Evolutionary conservation across 2,797 vertebrate genomes (phyloP).

Genomic region (Sphenopsis melanotis): DNA sequence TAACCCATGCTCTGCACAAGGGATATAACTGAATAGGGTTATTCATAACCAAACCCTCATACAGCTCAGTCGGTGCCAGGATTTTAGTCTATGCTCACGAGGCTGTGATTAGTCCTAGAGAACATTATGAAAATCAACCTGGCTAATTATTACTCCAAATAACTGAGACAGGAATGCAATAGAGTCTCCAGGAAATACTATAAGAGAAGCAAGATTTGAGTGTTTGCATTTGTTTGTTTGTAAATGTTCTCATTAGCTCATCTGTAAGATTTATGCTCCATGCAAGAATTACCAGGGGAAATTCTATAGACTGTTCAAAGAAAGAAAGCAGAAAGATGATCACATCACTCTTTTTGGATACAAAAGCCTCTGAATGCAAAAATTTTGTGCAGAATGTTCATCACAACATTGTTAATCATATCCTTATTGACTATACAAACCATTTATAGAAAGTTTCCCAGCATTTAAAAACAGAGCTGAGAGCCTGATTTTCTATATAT

Average conservation of each 20-base stretch:
- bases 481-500: background rate
- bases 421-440: conserved; percentile 8
- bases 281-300: background rate
- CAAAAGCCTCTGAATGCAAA: background rate
- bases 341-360: background rate
- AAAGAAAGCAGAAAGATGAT: background rate
- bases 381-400: conserved; percentile 20
- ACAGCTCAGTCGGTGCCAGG: background rate
- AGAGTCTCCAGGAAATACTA: background rate
- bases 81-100: conserved; percentile 7
- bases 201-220: background rate
- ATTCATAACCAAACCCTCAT: conserved; percentile 31
- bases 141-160: conserved; percentile 43
- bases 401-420: conserved; percentile 14
- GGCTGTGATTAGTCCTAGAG: conserved; percentile 4
- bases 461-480: conserved; percentile 10
- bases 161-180: background rate
- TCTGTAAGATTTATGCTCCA: background rate
- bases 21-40: conserved; percentile 25
- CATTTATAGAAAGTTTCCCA: conserved; percentile 5
- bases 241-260: conserved; percentile 39
- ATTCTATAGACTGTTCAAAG: background rate
- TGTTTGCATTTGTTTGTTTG: conserved; percentile 32
- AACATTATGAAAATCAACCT: conserved; percentile 29
- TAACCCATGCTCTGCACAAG: background rate